Evolutionary conservation across 2,888 invertebrate species (phyloP), one percentile per base, ranked within the genome.

Genomic region (Apocheima hispidaria): DNA sequence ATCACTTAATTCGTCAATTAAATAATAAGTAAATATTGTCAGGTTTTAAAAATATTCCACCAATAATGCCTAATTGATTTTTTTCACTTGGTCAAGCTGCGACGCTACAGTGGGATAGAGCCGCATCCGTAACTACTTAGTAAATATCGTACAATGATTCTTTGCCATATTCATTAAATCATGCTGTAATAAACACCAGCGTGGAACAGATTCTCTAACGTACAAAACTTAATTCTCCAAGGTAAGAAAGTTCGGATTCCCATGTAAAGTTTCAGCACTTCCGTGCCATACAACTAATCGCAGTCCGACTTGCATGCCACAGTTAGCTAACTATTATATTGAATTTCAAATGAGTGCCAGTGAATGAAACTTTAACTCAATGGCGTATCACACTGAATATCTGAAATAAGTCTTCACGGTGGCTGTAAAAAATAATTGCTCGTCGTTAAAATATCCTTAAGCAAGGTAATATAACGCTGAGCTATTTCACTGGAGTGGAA

Each of bases 241-340:
- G 51, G 53, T 53, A 44, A 50, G 43, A 53, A 63, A 71, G 66
- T 66, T 65, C 67, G 61, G 61, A 61, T 66, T 64, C 66, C 63
- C 54, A 58, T 5, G 63, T 51, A 69, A 75, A 78, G 75, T 74
- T 75, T 60, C 54, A 63, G 74, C 75, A 77, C 76, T 81, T 79
- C 78, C 74, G 74, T 74, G 76, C 78, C 74, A 77, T 80, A 60
- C 53, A 72, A 70, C 72, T 74, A 69, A 51, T 65, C 53, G 36
- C 38, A 35, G 61, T 38, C 48, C 49, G 75, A 77, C 77, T 79
- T 72, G 63, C 64, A 65, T 70, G 56, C 69, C 72, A 78, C 77
- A 79, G 78, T 81, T 81, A 75, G 69, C 63, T 65, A 82, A 81
- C 81, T 79, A 76, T 81, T 82, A 77, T 79, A 81, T 82, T 82